Evolutionary conservation across 2,888 invertebrate genomes (phyloP).

Genomic region (Stenoptilia bipunctidactyla): DNA sequence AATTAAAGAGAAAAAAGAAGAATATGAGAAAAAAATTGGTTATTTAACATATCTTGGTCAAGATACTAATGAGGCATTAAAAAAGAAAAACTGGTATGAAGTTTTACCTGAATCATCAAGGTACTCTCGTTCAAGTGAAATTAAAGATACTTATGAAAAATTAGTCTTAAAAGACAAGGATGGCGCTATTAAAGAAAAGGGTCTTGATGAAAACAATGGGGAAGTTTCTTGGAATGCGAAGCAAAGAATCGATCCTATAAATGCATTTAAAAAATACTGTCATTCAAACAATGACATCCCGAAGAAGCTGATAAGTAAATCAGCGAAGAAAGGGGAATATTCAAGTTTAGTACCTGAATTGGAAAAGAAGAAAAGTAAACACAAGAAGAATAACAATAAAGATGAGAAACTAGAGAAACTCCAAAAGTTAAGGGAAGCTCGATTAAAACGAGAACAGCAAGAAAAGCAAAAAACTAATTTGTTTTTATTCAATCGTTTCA

Average conservation of each 20-base stretch:
- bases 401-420: conserved; percentile 53
- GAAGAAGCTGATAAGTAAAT: neutral
- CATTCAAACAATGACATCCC: conserved; percentile 17
- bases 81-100: conserved; percentile 92
- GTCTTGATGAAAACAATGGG: conserved; percentile 50
- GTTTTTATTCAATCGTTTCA: conserved; percentile 77
- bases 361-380: conserved; percentile 13
- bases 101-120: conserved; percentile 72
- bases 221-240: conserved; percentile 79
- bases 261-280: conserved; percentile 73
- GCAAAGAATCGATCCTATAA: conserved; percentile 79
- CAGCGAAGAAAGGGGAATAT: neutral
- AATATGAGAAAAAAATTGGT: conserved; percentile 98
- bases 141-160: conserved; percentile 61
- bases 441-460: conserved; percentile 83
- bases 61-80: conserved; percentile 88
- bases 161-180: conserved; percentile 53
- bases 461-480: conserved; percentile 81
- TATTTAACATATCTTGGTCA: conserved; percentile 96
- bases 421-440: conserved; percentile 79
- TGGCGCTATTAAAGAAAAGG: conserved; percentile 43
- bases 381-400: conserved; percentile 17
- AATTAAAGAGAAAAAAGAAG: conserved; percentile 91
- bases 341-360: neutral
- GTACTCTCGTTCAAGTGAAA: conserved; percentile 31